phyloP scores from a whole-genome alignment of 2,888 invertebrate genomes.

The Acanthoscelides obtectus region DNA sequence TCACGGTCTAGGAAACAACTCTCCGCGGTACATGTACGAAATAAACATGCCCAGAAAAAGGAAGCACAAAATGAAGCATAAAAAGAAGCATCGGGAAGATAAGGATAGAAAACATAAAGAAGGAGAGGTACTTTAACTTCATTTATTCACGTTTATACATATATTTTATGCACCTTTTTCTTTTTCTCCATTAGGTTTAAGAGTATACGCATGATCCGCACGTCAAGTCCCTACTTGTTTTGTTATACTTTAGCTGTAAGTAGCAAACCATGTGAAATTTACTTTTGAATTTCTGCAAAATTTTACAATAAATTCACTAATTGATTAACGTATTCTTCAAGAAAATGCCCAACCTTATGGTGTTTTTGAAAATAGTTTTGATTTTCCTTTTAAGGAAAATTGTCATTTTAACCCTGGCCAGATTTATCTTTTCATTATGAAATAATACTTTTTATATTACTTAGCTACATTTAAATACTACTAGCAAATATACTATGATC shows the following conservation, averaged over 20 bases:
- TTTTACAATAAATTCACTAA: too few relatives aligned
- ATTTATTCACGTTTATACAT: background rate
- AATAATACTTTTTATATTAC: too few relatives aligned
- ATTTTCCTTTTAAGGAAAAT: too few relatives aligned
- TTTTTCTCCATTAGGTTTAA: background rate
- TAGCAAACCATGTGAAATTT: too few relatives aligned
- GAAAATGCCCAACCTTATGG: too few relatives aligned
- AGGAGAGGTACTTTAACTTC: constrained; percentile 34
- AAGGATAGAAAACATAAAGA: constrained; percentile 46
- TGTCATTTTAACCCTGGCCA: too few relatives aligned
- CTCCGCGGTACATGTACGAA: constrained; percentile 50
- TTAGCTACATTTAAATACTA: too few relatives aligned
- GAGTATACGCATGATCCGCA: background rate
- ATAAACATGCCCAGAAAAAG: constrained; percentile 43
- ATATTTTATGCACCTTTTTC: background rate
- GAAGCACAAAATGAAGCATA: constrained; percentile 65
- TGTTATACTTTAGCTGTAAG: background rate
- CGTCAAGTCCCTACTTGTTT: background rate
- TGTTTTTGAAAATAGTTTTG: too few relatives aligned
- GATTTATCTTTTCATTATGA: too few relatives aligned
- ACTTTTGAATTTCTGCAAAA: too few relatives aligned
- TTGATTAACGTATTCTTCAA: too few relatives aligned
- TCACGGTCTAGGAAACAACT: constrained; percentile 55
- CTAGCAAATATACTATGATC: too few relatives aligned
- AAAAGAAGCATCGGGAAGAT: constrained; percentile 68